Evolutionary conservation across 2,797 vertebrate species (phyloP).

Genomic region (Alectoris magna): DNA sequence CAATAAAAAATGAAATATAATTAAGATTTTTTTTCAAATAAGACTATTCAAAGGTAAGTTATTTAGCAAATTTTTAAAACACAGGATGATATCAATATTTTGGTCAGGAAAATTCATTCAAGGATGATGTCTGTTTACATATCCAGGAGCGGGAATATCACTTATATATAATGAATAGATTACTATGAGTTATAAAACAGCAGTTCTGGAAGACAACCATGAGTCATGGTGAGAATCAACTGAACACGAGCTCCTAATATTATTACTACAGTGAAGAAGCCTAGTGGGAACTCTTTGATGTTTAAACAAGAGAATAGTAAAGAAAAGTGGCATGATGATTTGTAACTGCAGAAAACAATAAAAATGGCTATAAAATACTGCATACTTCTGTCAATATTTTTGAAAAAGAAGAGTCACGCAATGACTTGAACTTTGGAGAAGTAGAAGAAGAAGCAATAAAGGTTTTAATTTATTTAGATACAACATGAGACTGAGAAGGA

Average conservation of each 20-base stretch:
- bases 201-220: not conserved
- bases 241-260: not conserved
- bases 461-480: not conserved
- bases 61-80: not conserved
- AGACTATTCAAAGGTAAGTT: not conserved
- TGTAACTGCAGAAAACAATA: not conserved
- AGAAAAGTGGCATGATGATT: not conserved
- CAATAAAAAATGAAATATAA: not conserved
- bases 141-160: not conserved
- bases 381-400: not conserved
- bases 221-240: not conserved
- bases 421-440: not conserved
- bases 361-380: not conserved
- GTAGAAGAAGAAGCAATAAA: not conserved
- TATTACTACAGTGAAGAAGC: not conserved
- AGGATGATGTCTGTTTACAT: not conserved
- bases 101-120: not conserved
- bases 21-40: not conserved
- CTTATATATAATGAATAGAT: not conserved
- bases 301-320: not conserved
- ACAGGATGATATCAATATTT: not conserved
- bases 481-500: not conserved
- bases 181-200: not conserved
- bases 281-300: not conserved
- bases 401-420: not conserved